Base-by-base conservation (phyloP, 2,888 invertebrate species). In the Nemoura dubitans region DNA sequence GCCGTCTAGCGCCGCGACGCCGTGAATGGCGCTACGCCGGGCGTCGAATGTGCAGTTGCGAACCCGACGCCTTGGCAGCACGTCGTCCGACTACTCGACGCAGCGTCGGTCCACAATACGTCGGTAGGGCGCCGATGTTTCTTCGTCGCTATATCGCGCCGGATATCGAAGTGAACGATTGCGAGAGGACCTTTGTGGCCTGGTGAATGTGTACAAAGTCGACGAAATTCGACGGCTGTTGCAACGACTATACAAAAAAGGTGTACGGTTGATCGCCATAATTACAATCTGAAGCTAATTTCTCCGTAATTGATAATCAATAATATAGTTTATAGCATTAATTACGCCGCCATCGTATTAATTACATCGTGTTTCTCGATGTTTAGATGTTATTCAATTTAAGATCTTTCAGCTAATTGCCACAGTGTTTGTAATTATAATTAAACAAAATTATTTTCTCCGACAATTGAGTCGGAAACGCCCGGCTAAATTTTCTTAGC, bases 31-130 rank as follows among this genome's bases (percentile, higher is more conserved):
- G 81, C 36, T 29, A 81, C 84, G 84, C 84, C 84, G 26, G 29
- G 84, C 76, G 84, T 43, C 29, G 59, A 26, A 28, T 59, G 26
- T 36, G 83, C 83, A 84, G 84, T 84, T 76, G 84, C 27, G 84
- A 76, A 59, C 2, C 84, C 76, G 84, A 84, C 84, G 84, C 59
- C 76, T 29, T 30, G 81, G 28, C 5, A 81, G 30, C 81, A 29
- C 30, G 81, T 30, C 30, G 81, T 43, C 29, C 36, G 83, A 26
- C 10, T 26, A 29, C 82, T 10, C 36, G 36, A 36, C 21, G 59
- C 2, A 21, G 59, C 59, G 59, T 59, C 21, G 59, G 14, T 59
- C 59, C 21, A 21, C 36, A 36, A 3, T 3, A 36, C 36, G 36
- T 36, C 36, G 36, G 36, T 36, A 2, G 59, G 59, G 16, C 59